Evolutionary conservation across 1,140 invertebrate genomes (phyloP), one percentile per base, ranked within the genome.

Genomic region (Rhopalosiphum maidis): DNA sequence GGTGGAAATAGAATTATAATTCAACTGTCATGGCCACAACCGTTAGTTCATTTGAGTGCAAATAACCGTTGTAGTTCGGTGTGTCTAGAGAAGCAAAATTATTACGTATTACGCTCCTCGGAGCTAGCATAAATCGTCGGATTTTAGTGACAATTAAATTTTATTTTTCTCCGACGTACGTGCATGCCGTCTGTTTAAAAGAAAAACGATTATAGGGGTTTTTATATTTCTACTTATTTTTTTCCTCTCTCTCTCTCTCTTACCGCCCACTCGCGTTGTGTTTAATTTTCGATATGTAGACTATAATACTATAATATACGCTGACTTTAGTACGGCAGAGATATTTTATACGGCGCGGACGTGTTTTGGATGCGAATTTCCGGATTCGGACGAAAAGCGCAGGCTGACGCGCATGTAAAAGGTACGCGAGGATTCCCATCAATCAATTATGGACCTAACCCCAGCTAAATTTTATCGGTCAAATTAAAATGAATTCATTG

Each of bases 81-180:
- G 4, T 30, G 30, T 43, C 30, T 5, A 25, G 30, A 2, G 21
- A 23, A 68, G 25, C 5, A n/a, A 60, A 91, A 91, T 91, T 68
- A 77, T 77, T 48, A 68, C 35, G 43, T 41, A 68, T 25, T n/a
- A 11, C 7, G 35, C 48, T 30, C 22, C 15, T 9, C 11, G 41
- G 30, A 89, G 3, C 87, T 1, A 37, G 30, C 48, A 54, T 91
- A 91, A 68, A 91, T 46, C 55, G 90, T 91, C 37, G 41, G 60
- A 68, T 91, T 91, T 68, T 68, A 91, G 90, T 77, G 90, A 91
- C 55, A 46, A 68, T 91, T 91, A 91, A 68, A 91, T 91, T 91
- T 91, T 91, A 91, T 91, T 91, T 91, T 77, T 46, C 37, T 43
- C 54, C 54, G 25, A 15, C 37, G 35, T 9, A 23, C 87, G 23